phyloP scores from a whole-genome alignment of 2,797 vertebrate species.

The Chloroceryle inda region DNA sequence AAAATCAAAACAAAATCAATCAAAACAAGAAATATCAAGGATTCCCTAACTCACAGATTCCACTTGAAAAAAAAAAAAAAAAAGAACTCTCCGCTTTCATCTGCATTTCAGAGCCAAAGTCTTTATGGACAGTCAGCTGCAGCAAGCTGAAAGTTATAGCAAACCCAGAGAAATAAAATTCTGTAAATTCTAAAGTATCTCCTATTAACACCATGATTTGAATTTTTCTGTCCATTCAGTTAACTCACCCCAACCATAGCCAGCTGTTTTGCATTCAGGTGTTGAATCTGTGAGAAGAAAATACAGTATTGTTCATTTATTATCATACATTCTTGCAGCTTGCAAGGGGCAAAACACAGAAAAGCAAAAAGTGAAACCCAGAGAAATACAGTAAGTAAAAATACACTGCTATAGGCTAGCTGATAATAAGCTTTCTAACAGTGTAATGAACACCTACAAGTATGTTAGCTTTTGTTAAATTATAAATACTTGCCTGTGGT shows the following conservation, averaged over 20 bases:
- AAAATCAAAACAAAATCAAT: no score
- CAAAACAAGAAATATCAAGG: not conserved
- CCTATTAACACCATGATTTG: not conserved
- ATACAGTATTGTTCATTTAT: not conserved
- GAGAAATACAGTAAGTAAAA: not conserved
- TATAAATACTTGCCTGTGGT: not conserved
- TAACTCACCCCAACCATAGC: not conserved
- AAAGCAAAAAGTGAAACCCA: not conserved
- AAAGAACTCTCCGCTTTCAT: not conserved
- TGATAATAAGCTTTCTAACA: not conserved
- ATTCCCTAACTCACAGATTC: not conserved
- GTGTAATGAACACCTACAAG: not conserved
- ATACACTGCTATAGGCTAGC: not conserved
- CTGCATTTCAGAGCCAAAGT: not conserved
- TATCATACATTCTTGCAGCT: not conserved
- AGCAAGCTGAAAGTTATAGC: not conserved
- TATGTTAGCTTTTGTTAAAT: not conserved
- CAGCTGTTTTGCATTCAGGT: not conserved
- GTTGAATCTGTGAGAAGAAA: not conserved
- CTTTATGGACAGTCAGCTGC: not conserved
- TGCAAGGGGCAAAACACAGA: not conserved
- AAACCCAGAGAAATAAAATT: not conserved
- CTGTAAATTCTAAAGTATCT: not conserved
- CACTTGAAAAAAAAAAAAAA: no score
- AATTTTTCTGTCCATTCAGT: not conserved